These are phyloP conservation scores for Tachyglossus aculeatus DNA, from an alignment of 2,797 vertebrate genomes.

Conservation along the genomic window DNA sequence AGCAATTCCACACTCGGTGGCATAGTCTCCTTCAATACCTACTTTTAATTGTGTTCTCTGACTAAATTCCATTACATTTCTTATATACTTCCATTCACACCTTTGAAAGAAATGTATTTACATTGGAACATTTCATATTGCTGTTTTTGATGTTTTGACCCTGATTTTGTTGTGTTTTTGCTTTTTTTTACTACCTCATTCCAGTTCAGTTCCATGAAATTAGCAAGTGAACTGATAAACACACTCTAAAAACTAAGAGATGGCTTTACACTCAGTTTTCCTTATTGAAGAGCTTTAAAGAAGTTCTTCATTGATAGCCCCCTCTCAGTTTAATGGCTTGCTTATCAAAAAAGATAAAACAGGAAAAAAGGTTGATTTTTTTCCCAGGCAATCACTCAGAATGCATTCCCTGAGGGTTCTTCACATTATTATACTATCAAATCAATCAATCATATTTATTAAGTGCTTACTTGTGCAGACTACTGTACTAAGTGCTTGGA, in stretches of 20 bases:
- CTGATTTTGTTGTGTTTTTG: slow-evolving; percentile 59
- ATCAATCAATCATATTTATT: no score
- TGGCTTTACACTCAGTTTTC: slow-evolving; percentile 9
- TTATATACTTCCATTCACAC: slow-evolving; percentile 63
- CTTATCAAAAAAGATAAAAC: no score
- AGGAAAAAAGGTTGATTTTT: no score
- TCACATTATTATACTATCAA: no score
- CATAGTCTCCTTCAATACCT: slow-evolving; percentile 63
- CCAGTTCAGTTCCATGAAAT: slow-evolving; percentile 59
- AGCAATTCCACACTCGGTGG: slow-evolving; percentile 61
- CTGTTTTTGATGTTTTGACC: slow-evolving; percentile 64
- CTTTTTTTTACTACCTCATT: slow-evolving; percentile 69
- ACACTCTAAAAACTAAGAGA: slow-evolving; percentile 49
- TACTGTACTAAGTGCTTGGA: no score
- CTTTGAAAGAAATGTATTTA: slow-evolving; percentile 66
- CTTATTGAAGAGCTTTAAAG: no score
- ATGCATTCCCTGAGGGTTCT: no score
- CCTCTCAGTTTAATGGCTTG: no score
- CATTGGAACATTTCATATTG: slow-evolving; percentile 49
- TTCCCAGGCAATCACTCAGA: no score
- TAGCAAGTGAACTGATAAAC: slow-evolving; percentile 61
- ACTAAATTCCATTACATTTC: slow-evolving; percentile 53
- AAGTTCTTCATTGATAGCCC: no score
- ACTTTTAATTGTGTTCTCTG: slow-evolving; percentile 65
- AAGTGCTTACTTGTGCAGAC: no score